Evolutionary conservation across 2,113 vertebrate species (phyloP).

Genomic region (Microtus pennsylvanicus): DNA sequence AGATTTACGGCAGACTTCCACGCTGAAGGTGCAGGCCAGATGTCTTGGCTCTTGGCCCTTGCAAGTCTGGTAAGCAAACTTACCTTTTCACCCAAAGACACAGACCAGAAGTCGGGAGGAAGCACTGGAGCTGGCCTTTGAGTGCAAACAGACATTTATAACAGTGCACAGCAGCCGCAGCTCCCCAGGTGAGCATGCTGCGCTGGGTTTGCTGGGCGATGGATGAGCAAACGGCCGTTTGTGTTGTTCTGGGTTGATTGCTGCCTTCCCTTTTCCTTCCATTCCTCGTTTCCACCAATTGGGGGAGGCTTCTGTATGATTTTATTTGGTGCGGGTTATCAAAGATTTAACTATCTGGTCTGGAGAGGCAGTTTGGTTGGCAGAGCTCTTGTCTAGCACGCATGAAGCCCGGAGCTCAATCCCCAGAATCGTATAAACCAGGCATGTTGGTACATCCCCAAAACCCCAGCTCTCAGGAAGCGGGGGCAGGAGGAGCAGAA

Average conservation of each 20-base stretch:
- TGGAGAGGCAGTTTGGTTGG: background rate
- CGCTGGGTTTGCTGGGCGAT: rapidly evolving
- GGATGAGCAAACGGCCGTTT: background rate
- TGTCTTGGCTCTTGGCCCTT: conserved; percentile 19
- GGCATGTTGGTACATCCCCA: background rate
- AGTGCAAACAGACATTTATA: background rate
- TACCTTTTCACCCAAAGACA: background rate
- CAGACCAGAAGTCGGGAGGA: background rate
- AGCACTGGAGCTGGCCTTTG: rapidly evolving
- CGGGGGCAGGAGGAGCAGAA: background rate
- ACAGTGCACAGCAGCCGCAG: rapidly evolving
- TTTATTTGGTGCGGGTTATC: background rate
- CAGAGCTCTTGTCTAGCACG: background rate
- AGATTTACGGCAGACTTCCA: background rate
- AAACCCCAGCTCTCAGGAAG: background rate
- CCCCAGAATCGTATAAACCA: background rate
- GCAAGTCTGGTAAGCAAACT: background rate
- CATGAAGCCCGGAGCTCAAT: background rate
- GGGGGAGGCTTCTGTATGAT: background rate
- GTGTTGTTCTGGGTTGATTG: background rate
- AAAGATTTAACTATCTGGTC: background rate
- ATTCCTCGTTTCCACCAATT: rapidly evolving
- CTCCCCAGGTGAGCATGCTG: rapidly evolving
- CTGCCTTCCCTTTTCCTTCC: background rate
- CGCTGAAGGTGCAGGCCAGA: background rate